Conservation (phyloP, 2,113 vertebrate genomes). For the Benitochromis conjunctus region DNA sequence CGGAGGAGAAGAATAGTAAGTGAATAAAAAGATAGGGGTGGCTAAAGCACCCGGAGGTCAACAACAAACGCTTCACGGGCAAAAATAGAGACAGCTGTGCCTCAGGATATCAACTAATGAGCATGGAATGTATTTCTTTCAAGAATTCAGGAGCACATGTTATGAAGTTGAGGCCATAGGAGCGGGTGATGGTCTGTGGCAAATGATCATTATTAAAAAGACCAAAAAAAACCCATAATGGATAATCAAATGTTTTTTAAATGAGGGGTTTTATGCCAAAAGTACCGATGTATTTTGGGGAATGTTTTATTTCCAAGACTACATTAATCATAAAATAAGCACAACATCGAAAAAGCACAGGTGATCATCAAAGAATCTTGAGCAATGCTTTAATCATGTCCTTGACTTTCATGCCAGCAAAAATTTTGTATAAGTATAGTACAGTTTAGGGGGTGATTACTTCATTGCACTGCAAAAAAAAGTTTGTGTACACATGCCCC, state of each 20-base stretch:
- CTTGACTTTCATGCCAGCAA: not conserved
- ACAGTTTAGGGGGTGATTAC: not conserved
- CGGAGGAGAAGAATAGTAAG: not conserved
- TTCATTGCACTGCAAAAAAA: not conserved
- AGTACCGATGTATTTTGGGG: not conserved
- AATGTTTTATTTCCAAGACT: not conserved
- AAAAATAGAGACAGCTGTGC: conserved; percentile 40
- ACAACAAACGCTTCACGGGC: conserved; percentile 41
- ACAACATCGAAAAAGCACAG: not conserved
- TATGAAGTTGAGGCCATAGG: not conserved
- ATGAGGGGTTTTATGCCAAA: not conserved
- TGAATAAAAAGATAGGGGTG: not conserved
- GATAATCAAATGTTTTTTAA: not conserved
- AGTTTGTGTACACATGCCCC: not conserved
- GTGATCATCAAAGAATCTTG: not conserved
- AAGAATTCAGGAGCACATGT: not conserved
- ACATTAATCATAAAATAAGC: not conserved
- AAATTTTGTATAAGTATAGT: not conserved
- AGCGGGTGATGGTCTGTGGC: conserved; percentile 26
- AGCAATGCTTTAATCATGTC: not conserved
- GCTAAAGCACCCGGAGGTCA: conserved; percentile 40
- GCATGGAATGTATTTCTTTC: conserved; percentile 19
- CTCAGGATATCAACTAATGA: conserved; percentile 62
- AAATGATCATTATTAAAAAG: conserved; percentile 29
- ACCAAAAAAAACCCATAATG: not conserved